Base-by-base conservation (phyloP, 2,888 invertebrate genomes). In the Philonicus albiceps region DNA sequence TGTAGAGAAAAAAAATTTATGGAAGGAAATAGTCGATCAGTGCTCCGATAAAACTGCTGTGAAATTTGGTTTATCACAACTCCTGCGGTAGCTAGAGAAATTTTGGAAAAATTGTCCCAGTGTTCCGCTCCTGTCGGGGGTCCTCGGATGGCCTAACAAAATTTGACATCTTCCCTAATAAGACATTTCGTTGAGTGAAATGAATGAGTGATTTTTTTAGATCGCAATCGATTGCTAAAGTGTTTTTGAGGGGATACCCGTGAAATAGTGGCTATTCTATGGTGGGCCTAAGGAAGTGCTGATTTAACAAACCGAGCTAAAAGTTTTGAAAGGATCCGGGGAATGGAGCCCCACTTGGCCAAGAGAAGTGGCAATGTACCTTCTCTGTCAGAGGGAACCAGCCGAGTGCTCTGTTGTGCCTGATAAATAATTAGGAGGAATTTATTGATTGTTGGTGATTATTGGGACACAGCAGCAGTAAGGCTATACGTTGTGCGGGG, bases 161-260 rank as follows among this genome's bases (percentile, higher is more conserved):
- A 43, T 74, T 74, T 37, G 74, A 74, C 74, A 80, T 80, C 64
- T 81, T 81, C 30, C 55, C 55, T 40, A n/a, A 27, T 76, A 76
- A 64, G 74, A 74, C 27, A 74, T 74, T 74, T 11, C 34, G n/a
- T 34, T 3, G 31, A 74, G 74, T 74, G 74, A 74, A 37, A 34
- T 74, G 40, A 43, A 43, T 30, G 31, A 74, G 78, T 37, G 37
- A 78, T 78, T 49, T 49, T 75, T 43, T 43, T 43, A 34, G 74
- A 37, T 37, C 76, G 40, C 43, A 40, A 40, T 76, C 64, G 64
- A 64, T 76, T 76, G 43, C 40, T 34, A 74, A 30, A 73, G 34
- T 76, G 22, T 76, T 76, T 43, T 40, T 76, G 34, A 40, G 7
- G 37, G 13, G 40, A 76, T n/a, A 34, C 19, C 22, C 37, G 76